Base-by-base conservation (phyloP, 2,113 vertebrate genomes). In the Crypturellus undulatus region DNA sequence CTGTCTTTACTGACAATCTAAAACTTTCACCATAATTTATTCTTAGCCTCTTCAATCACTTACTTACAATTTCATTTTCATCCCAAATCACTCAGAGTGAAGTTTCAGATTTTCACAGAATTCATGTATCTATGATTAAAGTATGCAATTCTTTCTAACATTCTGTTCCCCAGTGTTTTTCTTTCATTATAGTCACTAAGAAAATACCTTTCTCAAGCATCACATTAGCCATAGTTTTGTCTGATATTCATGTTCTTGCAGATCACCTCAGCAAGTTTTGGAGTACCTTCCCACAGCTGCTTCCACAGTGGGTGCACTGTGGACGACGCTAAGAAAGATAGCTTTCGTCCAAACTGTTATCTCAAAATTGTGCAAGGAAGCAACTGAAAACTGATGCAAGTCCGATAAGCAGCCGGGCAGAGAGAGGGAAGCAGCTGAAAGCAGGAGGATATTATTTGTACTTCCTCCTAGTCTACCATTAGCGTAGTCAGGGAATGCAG, bases 281-380 rank as follows among this genome's bases (percentile, higher is more conserved):
- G 12, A 4, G 0, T 47, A n/a, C 3, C 0, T 71, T 81, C 9
- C 36, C 2, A 1, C 20, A 34, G 38, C 22, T 79, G 32, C 34
- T 56, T 88, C 12, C 17, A 5, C 36, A 2, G 3, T 38, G 38
- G 38, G 38, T 47, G 68, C 6, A 0, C 0, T 0, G 0, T 59
- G 42, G 18, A 62, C 67, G 36, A 21, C 36, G 71, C 9, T 43
- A 10, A 21, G 26, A 58, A 18, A 32, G 54, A 58, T 10, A 25
- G 38, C 59, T 18, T 24, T 81, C 18, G 2, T 84, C n/a, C 24
- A 26, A 60, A 52, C 3, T 2, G 0, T 0, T 16, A 36, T 51
- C 25, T 43, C 75, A 79, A 60, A 54, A 68, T 60, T 0, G 0
- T 6, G 5, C 34, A 6, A 10, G 38, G 16, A 94, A 65, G 52